These are phyloP conservation scores for Notothenia coriiceps DNA, from an alignment of 2,113 vertebrate species.

Conservation along the genomic window DNA sequence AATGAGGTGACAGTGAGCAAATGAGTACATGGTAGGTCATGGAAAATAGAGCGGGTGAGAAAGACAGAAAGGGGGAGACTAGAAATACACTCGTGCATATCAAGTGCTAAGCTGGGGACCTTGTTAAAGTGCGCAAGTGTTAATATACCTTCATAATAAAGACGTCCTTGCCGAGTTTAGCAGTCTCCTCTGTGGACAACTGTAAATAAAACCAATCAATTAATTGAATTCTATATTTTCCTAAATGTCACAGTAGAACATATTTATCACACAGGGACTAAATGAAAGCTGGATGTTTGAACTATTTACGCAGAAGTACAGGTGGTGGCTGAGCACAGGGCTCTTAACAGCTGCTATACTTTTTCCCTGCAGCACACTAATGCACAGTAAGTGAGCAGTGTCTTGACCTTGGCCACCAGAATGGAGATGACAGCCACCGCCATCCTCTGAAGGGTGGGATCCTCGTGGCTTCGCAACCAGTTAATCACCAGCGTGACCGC, in stretches of 20 bases:
- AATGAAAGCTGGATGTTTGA: slow-evolving; percentile 13
- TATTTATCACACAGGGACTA: background rate
- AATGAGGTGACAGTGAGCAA: slow-evolving; percentile 12
- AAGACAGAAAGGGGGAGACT: slow-evolving; percentile 9
- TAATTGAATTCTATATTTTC: slow-evolving; percentile 1
- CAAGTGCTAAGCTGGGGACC: slow-evolving; percentile 31
- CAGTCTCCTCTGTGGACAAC: slow-evolving; percentile 92
- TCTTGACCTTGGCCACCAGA: slow-evolving; percentile 92
- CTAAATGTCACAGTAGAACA: slow-evolving; percentile 27
- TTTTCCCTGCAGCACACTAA: slow-evolving; percentile 28
- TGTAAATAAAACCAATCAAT: slow-evolving; percentile 69
- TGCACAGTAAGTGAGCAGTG: slow-evolving; percentile 34
- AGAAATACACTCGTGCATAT: slow-evolving; percentile 43
- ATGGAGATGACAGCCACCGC: slow-evolving; percentile 94
- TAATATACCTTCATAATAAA: slow-evolving; percentile 91
- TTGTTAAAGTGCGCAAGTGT: slow-evolving; percentile 31
- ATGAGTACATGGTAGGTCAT: slow-evolving; percentile 35
- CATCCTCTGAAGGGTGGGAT: slow-evolving; percentile 94
- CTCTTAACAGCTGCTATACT: slow-evolving; percentile 34
- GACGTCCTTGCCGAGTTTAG: slow-evolving; percentile 90
- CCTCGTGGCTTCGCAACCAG: slow-evolving; percentile 92
- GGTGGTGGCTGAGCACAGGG: background rate
- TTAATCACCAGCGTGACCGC: slow-evolving; percentile 94
- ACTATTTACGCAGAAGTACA: slow-evolving; percentile 19
- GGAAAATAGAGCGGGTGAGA: slow-evolving; percentile 50